phyloP scores from a whole-genome alignment of 2,797 vertebrate species.

The Hemitrygon akajei region DNA sequence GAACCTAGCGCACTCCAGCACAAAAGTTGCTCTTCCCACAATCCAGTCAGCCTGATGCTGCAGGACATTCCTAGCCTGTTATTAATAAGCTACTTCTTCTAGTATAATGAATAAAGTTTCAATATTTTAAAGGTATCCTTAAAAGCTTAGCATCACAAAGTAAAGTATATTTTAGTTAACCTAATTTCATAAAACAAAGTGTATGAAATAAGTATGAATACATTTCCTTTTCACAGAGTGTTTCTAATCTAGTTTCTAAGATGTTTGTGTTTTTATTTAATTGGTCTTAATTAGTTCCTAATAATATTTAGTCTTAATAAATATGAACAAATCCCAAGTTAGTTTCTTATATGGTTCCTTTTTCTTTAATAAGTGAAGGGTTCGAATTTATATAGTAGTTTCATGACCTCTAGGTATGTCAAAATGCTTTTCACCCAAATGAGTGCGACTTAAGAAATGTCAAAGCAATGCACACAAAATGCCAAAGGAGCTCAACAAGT shows the following conservation, averaged over 20 bases:
- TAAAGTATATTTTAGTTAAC: not conserved
- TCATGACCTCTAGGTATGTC: too few species aligned
- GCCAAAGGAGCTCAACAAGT: too few species aligned
- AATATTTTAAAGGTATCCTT: not conserved
- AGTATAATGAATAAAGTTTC: constrained; percentile 14
- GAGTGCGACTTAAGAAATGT: too few species aligned
- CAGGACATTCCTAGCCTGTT: constrained; percentile 26
- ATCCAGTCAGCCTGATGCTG: not conserved
- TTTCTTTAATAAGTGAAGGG: too few species aligned
- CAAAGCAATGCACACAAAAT: too few species aligned
- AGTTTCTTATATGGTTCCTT: not conserved
- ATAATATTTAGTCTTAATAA: not conserved
- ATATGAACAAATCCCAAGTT: not conserved
- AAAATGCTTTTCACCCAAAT: too few species aligned
- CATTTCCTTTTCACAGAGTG: not conserved
- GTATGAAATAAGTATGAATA: not conserved
- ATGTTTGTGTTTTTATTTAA: not conserved
- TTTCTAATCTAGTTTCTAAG: not conserved
- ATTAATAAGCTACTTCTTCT: constrained; percentile 18
- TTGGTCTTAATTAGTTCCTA: not conserved
- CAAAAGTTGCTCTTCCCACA: constrained; percentile 9
- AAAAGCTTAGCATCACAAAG: not conserved
- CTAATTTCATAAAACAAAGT: not conserved
- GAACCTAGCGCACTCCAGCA: constrained; percentile 1
- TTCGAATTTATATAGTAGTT: too few species aligned